Conservation (phyloP, 2,888 invertebrate species). For the Odontomyia ornata region DNA sequence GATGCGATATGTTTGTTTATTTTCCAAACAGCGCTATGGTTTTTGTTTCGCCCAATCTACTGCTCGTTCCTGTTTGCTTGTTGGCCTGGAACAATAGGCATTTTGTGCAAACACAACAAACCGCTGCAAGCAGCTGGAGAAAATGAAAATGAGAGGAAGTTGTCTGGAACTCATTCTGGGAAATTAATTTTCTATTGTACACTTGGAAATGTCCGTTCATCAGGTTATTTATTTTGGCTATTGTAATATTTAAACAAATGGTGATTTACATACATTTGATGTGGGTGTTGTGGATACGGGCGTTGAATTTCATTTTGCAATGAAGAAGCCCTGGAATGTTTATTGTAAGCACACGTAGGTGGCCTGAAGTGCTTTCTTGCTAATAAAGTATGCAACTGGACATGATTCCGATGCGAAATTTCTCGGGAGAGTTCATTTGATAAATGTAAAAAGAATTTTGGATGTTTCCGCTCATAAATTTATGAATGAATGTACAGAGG, state of each 20-base stretch:
- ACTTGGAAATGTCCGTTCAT: background rate
- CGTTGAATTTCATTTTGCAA: background rate
- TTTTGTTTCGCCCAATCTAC: background rate
- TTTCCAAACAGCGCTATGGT: background rate
- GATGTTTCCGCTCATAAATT: no score
- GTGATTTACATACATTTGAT: background rate
- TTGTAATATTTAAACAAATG: background rate
- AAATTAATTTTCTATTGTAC: slow-evolving; percentile 7
- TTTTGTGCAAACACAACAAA: slow-evolving; percentile 1
- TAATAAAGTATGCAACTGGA: no score
- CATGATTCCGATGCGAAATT: no score
- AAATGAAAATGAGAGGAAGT: background rate
- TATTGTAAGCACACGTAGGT: no score
- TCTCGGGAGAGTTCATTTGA: no score
- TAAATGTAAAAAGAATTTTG: no score
- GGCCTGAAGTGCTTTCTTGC: no score
- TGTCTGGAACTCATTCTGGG: background rate
- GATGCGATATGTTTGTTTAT: slow-evolving; percentile 13
- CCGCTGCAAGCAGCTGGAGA: background rate
- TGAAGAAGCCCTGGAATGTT: no score
- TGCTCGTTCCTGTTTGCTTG: background rate
- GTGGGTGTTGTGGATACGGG: background rate
- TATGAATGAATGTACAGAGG: no score
- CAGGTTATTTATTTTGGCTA: background rate
- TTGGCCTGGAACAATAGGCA: slow-evolving; percentile 1